Conservation (phyloP, 2,797 vertebrate species). For the Mycteria americana region DNA sequence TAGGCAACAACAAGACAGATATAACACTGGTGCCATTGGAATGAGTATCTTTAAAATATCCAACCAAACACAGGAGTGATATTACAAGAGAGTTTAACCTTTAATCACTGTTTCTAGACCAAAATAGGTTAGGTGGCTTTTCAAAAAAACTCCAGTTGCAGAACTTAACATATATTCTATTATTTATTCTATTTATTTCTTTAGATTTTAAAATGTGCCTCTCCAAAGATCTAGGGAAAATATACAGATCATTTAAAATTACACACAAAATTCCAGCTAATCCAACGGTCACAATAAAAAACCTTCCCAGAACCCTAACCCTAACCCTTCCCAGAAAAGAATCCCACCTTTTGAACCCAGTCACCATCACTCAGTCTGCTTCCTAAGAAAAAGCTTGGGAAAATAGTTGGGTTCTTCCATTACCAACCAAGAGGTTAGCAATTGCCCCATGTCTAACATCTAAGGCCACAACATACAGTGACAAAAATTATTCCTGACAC, state of each 20-base stretch:
- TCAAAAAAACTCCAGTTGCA: background rate
- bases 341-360: slow-evolving; percentile 54
- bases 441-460: slow-evolving; percentile 11
- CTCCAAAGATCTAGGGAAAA: slow-evolving; percentile 26
- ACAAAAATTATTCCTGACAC: slow-evolving; percentile 54
- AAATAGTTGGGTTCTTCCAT: slow-evolving; percentile 33
- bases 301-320: slow-evolving; percentile 50
- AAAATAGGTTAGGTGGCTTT: slow-evolving; percentile 1
- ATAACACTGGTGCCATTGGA: background rate
- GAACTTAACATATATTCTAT: background rate
- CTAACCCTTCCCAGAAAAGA: slow-evolving; percentile 47
- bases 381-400: slow-evolving; percentile 51
- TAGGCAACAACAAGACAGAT: background rate
- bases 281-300: slow-evolving; percentile 21
- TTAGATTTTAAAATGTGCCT: background rate
- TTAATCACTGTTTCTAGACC: background rate
- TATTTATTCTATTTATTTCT: slow-evolving; percentile 16
- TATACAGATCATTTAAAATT: slow-evolving; percentile 23
- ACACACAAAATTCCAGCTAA: slow-evolving; percentile 15
- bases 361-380: background rate
- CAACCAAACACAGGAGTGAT: background rate
- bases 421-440: slow-evolving; percentile 2
- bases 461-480: background rate
- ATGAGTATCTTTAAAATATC: background rate
- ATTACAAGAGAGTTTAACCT: background rate